These are phyloP conservation scores for Araneus ventricosus DNA, from an alignment of 1,140 invertebrate genomes.

Conservation along the genomic window DNA sequence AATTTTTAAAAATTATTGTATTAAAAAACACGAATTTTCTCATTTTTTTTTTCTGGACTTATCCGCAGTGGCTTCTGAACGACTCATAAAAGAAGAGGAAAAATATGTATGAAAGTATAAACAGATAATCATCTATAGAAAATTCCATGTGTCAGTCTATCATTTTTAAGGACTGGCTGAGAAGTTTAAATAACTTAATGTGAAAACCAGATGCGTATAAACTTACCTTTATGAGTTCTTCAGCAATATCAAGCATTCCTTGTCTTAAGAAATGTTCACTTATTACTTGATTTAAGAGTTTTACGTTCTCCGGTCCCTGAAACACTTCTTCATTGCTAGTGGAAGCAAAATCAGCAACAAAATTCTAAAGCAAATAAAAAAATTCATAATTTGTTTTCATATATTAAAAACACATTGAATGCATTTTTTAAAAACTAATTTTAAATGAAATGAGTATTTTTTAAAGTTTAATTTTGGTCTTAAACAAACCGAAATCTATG, in stretches of 20 bases:
- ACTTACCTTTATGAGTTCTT: slow-evolving; percentile 84
- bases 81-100: too few relatives aligned
- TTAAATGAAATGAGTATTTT: too few relatives aligned
- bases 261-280: slow-evolving; percentile 97
- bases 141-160: not conserved
- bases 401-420: too few relatives aligned
- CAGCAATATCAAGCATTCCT: slow-evolving; percentile 93
- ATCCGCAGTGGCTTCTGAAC: too few relatives aligned
- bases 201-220: not conserved
- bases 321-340: slow-evolving; percentile 93
- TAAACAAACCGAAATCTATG: too few relatives aligned
- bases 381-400: not conserved
- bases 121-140: not conserved
- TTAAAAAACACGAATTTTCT: too few relatives aligned
- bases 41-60: too few relatives aligned
- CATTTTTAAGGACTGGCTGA: not conserved
- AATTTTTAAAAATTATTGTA: too few relatives aligned
- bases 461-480: too few relatives aligned
- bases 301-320: slow-evolving; percentile 87
- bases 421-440: too few relatives aligned
- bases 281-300: slow-evolving; percentile 95
- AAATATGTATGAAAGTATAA: not conserved
- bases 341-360: slow-evolving; percentile 93
- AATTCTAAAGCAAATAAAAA: slow-evolving; percentile 84
- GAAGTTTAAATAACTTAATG: not conserved